A percentile compares a stretch with the other conserved stretches of the same genome.
phyloP scores from a whole-genome alignment of 2,888 invertebrate genomes.

The Lycaena phlaeas region DNA sequence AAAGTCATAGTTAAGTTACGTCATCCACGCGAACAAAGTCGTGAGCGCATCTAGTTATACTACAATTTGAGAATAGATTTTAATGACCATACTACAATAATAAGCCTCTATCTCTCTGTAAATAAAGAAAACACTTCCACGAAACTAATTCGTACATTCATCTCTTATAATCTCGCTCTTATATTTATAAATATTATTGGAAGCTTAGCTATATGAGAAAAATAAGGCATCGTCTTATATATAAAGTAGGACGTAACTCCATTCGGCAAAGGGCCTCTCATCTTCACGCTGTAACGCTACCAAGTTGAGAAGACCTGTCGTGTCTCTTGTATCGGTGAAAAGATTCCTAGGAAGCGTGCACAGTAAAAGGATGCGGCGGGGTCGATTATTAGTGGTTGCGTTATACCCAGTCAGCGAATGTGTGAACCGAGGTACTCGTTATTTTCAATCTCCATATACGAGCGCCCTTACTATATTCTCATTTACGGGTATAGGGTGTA shows the following conservation, averaged over 20 bases:
- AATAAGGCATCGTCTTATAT: slow-evolving; percentile 66
- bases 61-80: too few species aligned
- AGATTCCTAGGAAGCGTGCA: slow-evolving; percentile 46
- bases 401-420: slow-evolving; percentile 55
- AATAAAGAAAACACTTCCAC: too few species aligned
- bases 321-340: slow-evolving; percentile 40
- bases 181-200: slow-evolving; percentile 1
- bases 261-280: slow-evolving; percentile 67
- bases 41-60: too few species aligned
- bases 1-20: too few species aligned
- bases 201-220: slow-evolving; percentile 42
- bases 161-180: neutral
- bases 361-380: slow-evolving; percentile 41
- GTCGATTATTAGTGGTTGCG: slow-evolving; percentile 49
- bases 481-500: slow-evolving; percentile 57
- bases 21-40: too few species aligned
- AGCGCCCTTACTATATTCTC: slow-evolving; percentile 57
- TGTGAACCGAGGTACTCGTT: slow-evolving; percentile 67
- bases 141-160: neutral
- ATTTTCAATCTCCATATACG: slow-evolving; percentile 72
- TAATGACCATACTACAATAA: too few species aligned
- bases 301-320: slow-evolving; percentile 46
- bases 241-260: slow-evolving; percentile 71
- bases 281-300: slow-evolving; percentile 53
- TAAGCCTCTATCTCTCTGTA: too few species aligned